Base-by-base conservation (phyloP, 92 coral and sea anemone species). In the Palythoa grandis region DNA sequence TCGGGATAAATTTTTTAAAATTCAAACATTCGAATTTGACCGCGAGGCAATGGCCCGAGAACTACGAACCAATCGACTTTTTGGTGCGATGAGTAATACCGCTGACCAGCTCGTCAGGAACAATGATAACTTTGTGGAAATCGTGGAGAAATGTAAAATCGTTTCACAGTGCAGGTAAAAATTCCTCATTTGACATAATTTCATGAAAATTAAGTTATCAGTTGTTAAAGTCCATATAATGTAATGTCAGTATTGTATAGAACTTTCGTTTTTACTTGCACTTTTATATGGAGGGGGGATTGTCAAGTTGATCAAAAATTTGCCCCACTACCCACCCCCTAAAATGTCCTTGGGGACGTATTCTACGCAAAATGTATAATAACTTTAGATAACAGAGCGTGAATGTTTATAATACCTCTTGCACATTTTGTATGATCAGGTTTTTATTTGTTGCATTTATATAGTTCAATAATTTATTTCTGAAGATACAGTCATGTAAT, bases 1-100 rank as follows among this genome's bases (percentile, higher is more conserved):
- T 60, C 23, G 19, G 16, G 29, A 54, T 16, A 76, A 76, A 16
- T 3, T 1, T 24, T 54, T 76, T 54, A 5, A 15, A 43, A 52
- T 1, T 80, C 63, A 12, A 35, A 53, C 17, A 80, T 80, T 80
- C 74, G 85, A 80, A 80, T 80, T 66, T 80, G 85, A 80, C 85
- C 85, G 85, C 85, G 85, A 65, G 85, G 85, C 72, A 80, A 40
- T 80, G 85, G 85, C 85, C 50, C 85, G 85, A 80, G 74, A 40
- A 29, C 74, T 43, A 48, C 13, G 43, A 66, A 22, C 85, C 85
- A 80, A 80, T 80, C 60, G 66, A 38, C 7, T 48, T 67, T 17
- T 52, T 38, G 73, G 60, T 80, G 57, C 85, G 60, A 80, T 80
- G 85, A 80, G 19, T 65, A 14, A 5, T 68, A n/a, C 85, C 75